A percentile compares a stretch with the other conserved stretches of the same genome.
Evolutionary conservation across 2,113 vertebrate genomes (phyloP).

Genomic region (Anarhynchus alexandrinus): DNA sequence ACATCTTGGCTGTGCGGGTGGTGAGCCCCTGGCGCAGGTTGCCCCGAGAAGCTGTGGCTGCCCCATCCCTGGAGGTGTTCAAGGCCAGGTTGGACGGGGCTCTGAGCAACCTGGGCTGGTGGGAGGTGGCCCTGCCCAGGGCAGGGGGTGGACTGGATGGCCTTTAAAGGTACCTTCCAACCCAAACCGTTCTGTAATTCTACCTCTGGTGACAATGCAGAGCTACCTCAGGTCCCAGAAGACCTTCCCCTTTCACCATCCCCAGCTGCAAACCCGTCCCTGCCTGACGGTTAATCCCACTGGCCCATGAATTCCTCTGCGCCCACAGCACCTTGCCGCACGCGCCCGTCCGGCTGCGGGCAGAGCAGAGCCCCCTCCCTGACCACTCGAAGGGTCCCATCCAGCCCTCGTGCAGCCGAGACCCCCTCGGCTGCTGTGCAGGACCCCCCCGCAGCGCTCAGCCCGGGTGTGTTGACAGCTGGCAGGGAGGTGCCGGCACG

Average conservation of each 20-base stretch:
- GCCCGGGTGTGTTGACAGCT: neutral
- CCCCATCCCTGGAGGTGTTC: neutral
- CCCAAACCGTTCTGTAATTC: neutral
- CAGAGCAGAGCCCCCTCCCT: neutral
- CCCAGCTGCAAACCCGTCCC: fast-evolving
- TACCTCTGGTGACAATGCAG: neutral
- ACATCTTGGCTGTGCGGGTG: neutral
- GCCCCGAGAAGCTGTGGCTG: neutral
- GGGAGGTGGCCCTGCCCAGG: neutral
- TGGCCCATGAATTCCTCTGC: neutral
- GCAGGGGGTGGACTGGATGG: neutral
- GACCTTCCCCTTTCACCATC: neutral
- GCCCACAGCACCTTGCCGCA: fast-evolving
- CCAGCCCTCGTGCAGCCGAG: neutral
- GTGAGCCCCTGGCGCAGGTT: neutral
- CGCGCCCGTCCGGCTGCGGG: neutral
- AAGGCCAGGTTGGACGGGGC: neutral
- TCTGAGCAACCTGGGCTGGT: neutral
- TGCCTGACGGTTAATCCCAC: fast-evolving
- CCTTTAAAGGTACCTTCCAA: neutral
- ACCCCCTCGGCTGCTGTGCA: fast-evolving
- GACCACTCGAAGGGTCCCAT: neutral
- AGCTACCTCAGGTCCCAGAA: neutral
- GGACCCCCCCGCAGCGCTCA: fast-evolving
- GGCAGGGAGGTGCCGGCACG: neutral